Evolutionary conservation across 2,113 vertebrate species (phyloP).

Genomic region (Scortum barcoo): DNA sequence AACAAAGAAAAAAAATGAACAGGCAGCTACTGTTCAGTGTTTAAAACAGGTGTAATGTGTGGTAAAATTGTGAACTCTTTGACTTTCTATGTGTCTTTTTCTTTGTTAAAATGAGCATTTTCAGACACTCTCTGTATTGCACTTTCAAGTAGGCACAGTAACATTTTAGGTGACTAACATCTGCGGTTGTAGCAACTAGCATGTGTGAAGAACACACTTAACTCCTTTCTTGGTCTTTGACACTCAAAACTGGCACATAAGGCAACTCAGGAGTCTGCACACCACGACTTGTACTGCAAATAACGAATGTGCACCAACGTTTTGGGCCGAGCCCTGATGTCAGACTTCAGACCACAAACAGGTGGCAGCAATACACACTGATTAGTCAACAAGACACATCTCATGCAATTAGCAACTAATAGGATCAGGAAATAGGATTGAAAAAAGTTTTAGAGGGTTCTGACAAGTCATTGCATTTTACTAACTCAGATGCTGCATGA

Average conservation of each 20-base stretch:
- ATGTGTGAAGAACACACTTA: not conserved
- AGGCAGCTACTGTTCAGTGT: too few species aligned
- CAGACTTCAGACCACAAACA: not conserved
- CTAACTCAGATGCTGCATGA: too few species aligned
- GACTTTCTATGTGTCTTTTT: not conserved
- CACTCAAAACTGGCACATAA: not conserved
- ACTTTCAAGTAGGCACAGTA: not conserved
- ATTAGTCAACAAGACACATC: not conserved
- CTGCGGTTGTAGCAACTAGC: not conserved
- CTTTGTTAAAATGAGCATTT: too few species aligned
- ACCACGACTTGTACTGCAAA: not conserved
- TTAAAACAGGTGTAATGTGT: not conserved
- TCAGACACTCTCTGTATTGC: too few species aligned
- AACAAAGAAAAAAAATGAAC: not conserved
- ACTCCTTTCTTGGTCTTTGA: not conserved
- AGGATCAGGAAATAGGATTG: not conserved
- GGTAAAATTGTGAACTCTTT: not conserved
- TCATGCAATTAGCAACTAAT: not conserved
- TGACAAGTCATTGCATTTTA: not conserved
- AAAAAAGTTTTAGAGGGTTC: too few species aligned
- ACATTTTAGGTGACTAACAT: constrained; percentile 1
- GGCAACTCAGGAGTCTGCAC: not conserved
- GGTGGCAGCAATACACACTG: not conserved
- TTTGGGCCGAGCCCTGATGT: not conserved
- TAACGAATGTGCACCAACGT: not conserved